phyloP scores from a whole-genome alignment of 2,888 invertebrate genomes.

The Xestia sexstrigata region DNA sequence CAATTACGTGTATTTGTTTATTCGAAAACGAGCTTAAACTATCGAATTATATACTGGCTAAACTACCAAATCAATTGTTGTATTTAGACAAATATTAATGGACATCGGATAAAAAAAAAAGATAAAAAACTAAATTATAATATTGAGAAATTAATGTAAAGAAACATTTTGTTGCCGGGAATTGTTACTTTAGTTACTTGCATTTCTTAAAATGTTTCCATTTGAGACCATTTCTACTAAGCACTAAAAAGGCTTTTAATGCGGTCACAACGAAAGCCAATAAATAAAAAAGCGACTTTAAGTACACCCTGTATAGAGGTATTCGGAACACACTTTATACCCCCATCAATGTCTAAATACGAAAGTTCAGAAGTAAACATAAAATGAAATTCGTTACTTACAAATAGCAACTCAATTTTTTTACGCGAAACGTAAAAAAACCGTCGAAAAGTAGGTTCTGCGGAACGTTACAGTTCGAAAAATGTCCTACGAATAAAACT shows the following conservation, averaged over 20 bases:
- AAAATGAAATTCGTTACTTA: slow-evolving; percentile 75
- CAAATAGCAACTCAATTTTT: slow-evolving; percentile 71
- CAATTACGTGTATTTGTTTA: not conserved
- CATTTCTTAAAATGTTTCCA: slow-evolving; percentile 28
- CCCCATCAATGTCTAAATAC: slow-evolving; percentile 71
- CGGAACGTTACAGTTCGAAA: slow-evolving; percentile 77
- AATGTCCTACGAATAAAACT: slow-evolving; percentile 85
- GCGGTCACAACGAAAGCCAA: slow-evolving; percentile 62
- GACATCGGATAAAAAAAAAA: no score
- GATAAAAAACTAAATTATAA: not conserved
- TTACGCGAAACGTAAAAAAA: slow-evolving; percentile 72
- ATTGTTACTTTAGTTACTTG: not conserved
- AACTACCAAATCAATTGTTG: not conserved
- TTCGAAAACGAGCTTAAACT: not conserved
- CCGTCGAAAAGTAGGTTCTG: slow-evolving; percentile 57
- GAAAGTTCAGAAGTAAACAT: slow-evolving; percentile 72
- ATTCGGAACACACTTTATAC: slow-evolving; percentile 68
- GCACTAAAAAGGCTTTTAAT: slow-evolving; percentile 67
- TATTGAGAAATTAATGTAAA: no score
- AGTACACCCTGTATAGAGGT: slow-evolving; percentile 67
- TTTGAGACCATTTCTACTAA: slow-evolving; percentile 56
- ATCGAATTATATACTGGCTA: not conserved
- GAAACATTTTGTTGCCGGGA: not conserved
- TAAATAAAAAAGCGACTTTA: slow-evolving; percentile 73
- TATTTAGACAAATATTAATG: not conserved